Base-by-base conservation (phyloP, 2,888 invertebrate genomes). In the Ferdinandea cuprea region DNA sequence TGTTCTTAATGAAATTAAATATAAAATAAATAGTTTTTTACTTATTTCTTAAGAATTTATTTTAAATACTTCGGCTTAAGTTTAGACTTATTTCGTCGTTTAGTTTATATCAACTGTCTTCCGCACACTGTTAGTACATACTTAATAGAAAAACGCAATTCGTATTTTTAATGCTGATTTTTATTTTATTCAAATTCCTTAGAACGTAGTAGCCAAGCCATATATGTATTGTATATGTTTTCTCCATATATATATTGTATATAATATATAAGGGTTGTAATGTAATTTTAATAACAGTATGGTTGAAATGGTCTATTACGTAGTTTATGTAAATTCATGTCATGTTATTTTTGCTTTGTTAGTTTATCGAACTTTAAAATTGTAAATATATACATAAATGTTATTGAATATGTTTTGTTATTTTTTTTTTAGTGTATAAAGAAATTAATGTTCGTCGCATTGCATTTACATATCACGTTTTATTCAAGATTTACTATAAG, bases 361-460 rank as follows among this genome's bases (percentile, higher is more conserved):
- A 76, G 44, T 69, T 46, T 11, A 69, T 81, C 58, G 50, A 83
- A 77, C 69, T 72, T 72, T 17, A 68, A 71, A 78, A 56, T 78
- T 78, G 77, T 78, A 78, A 83, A 83, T 77, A 77, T 83, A 83
- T 77, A 77, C 78, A 83, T 83, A 83, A 78, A 83, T 68, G 59
- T 44, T 11, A 48, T 42, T 61, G 52, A 78, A 61, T 83, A 46
- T 40, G n/a, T 54, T 15, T 37, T 52, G n/a, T 17, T 13, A 56
- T 61, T 32, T 21, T 58, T 48, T 19, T 35, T 48, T 40, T 40
- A 50, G 15, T 65, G 48, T 74, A 40, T 65, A 68, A 65, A 48
- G 61, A 61, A 44, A 11, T 68, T 80, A 76, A 81, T 71, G 65
- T 81, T 81, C 81, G 78, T 78, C 83, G 83, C 72, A 73, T 83